Evolutionary conservation across 2,113 vertebrate genomes (phyloP).

Genomic region (Pimephales promelas): DNA sequence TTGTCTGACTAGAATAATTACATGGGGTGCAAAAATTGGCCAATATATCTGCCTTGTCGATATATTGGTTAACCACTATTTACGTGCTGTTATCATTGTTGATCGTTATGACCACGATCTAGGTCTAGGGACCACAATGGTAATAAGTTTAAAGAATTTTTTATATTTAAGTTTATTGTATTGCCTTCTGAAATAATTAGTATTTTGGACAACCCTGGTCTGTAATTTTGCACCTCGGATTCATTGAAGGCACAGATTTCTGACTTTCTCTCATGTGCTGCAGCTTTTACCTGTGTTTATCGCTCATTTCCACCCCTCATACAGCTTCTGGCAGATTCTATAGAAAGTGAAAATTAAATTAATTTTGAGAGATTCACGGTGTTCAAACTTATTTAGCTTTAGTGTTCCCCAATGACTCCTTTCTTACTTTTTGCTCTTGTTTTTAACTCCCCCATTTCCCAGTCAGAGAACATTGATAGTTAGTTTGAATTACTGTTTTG

Average conservation of each 20-base stretch:
- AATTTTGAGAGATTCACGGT: background rate
- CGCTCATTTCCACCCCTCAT: conserved; percentile 31
- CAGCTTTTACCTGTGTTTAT: conserved; percentile 23
- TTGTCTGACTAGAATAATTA: too few relatives aligned
- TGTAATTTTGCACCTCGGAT: background rate
- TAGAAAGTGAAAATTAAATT: background rate
- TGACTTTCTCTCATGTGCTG: background rate
- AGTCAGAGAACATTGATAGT: background rate
- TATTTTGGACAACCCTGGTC: background rate
- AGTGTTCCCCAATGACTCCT: background rate
- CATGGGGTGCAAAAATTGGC: too few relatives aligned
- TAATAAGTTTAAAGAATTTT: too few relatives aligned
- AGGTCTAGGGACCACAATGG: too few relatives aligned
- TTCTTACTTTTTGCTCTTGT: background rate
- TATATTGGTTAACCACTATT: background rate
- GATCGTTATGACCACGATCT: too few relatives aligned
- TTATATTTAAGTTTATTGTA: background rate
- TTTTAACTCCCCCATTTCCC: background rate
- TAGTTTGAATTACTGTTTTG: too few relatives aligned
- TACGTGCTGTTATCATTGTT: background rate
- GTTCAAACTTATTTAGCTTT: background rate
- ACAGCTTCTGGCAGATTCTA: conserved; percentile 56
- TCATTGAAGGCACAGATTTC: background rate
- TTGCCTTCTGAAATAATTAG: background rate
- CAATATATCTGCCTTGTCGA: background rate